A percentile compares a stretch with the other conserved stretches of the same genome.
phyloP scores from a whole-genome alignment of 2,797 vertebrate genomes.

The Girardinus metallicus region DNA sequence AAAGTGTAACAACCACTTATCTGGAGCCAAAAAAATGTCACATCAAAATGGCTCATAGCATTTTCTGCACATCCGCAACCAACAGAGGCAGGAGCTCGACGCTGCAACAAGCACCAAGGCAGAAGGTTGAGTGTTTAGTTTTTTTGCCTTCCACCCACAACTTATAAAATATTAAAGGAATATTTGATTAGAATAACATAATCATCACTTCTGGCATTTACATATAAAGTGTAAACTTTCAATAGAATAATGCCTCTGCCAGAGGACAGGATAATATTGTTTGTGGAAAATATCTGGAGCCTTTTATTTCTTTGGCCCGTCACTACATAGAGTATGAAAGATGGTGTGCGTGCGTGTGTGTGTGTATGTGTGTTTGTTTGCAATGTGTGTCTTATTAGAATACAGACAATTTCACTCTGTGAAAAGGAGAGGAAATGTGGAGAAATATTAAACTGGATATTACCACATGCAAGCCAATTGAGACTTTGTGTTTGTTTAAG shows the following conservation, averaged over 20 bases:
- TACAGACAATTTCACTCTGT: constrained; percentile 30
- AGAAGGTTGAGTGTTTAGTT: constrained; percentile 49
- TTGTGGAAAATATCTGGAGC: constrained; percentile 52
- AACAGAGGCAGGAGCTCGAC: constrained; percentile 47
- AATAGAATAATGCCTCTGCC: constrained; percentile 67
- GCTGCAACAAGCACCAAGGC: constrained; percentile 28
- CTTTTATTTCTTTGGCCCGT: constrained; percentile 48
- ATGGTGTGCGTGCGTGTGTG: neutral
- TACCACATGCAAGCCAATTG: neutral
- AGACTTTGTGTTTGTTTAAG: constrained; percentile 12
- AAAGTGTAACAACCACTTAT: constrained; percentile 76
- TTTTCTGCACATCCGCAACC: constrained; percentile 56
- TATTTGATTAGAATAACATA: constrained; percentile 76
- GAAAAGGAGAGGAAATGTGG: constrained; percentile 8
- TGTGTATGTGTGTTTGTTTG: neutral
- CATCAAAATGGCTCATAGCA: constrained; percentile 57
- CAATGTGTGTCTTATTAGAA: constrained; percentile 32
- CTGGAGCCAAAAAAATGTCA: constrained; percentile 57
- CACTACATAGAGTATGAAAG: neutral
- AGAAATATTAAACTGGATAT: constrained; percentile 1
- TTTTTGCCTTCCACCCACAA: constrained; percentile 60
- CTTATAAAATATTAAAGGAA: constrained; percentile 75
- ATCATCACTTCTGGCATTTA: constrained; percentile 75
- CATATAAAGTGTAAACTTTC: constrained; percentile 75
- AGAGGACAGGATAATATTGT: constrained; percentile 69